Evolutionary conservation across 2,797 vertebrate species (phyloP), one percentile per base, ranked within the genome.

Genomic region (Bovichtus diacanthus): DNA sequence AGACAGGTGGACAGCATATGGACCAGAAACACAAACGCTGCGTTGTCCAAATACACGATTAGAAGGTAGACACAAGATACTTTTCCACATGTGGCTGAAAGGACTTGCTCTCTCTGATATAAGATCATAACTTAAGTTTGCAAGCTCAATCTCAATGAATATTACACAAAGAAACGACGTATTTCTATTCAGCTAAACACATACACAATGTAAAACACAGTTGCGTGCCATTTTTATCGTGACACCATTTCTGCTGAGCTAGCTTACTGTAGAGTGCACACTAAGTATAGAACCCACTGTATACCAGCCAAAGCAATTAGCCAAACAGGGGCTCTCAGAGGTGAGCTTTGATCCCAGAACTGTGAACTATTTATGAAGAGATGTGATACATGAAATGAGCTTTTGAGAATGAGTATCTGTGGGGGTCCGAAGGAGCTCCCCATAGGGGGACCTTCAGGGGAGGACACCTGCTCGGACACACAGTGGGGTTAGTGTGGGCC

Each of bases 321-420:
- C 70, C 79, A 90, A 90, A 89, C 87, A 87, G 79, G 67, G 62
- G 73, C 87, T 80, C 77, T 51, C 74, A 77, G 87, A 88, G 88
- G 76, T 88, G 86, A 76, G 82, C 89, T 93, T 94, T 93, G 93
- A 93, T 94, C 92, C 80, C 74, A 81, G 71, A 81, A 59, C 84
- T 80, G 89, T 92, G 86, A 94, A 94, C 93, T 92, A 92, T 92
- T 90, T 93, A 92, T 93, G 87, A 93, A 90, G 86, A 88, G 78
- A 88, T 80, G 80, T 81, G 85, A 82, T 79, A 88, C 86, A 90
- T 81, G 85, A 88, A 92, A 89, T 88, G 77, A 86, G 83, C 78
- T 82, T n/a, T 44, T 6, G 66, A 86, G 84, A 85, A 87, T 70
- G 80, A 81, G 39, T 54, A 46, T 91, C 90, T 71, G 67, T 81